phyloP scores from a whole-genome alignment of 2,797 vertebrate species.

The Eidolon dupreanum region DNA sequence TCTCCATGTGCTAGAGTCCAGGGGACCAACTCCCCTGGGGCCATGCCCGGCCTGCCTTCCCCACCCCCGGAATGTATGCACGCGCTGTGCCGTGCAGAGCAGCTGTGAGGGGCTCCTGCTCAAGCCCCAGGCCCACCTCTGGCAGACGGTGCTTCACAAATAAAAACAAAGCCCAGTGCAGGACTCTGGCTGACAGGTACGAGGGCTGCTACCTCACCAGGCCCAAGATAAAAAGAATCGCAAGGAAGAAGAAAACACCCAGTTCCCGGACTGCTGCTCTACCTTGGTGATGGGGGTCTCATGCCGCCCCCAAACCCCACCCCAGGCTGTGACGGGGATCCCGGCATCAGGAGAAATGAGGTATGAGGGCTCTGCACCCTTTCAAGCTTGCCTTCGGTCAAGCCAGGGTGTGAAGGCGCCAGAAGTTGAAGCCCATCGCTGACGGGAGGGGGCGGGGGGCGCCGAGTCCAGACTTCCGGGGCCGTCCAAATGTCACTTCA shows the following conservation, averaged over 20 bases:
- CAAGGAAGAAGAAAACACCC: neutral
- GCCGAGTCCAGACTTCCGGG: neutral
- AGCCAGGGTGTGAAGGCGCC: neutral
- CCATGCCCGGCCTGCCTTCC: neutral
- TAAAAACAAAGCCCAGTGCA: neutral
- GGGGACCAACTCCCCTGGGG: neutral
- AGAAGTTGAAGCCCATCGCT: neutral
- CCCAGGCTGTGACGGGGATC: neutral
- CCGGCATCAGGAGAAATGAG: conserved; percentile 59
- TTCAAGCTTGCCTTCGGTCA: conserved; percentile 1
- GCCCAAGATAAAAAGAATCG: neutral
- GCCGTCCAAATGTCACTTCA: conserved; percentile 9
- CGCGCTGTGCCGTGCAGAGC: no score
- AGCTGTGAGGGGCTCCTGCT: neutral
- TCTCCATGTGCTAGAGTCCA: neutral
- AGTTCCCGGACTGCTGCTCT: neutral
- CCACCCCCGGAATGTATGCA: neutral
- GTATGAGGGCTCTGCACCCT: conserved; percentile 54
- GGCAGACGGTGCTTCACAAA: conserved; percentile 18
- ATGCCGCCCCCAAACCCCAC: neutral
- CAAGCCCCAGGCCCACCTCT: neutral
- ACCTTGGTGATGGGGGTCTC: neutral
- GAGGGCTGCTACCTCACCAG: neutral
- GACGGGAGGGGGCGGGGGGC: rapidly evolving
- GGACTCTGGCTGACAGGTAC: neutral